Evolutionary conservation across 2,888 invertebrate species (phyloP).

Genomic region (Phytoseiulus persimilis): DNA sequence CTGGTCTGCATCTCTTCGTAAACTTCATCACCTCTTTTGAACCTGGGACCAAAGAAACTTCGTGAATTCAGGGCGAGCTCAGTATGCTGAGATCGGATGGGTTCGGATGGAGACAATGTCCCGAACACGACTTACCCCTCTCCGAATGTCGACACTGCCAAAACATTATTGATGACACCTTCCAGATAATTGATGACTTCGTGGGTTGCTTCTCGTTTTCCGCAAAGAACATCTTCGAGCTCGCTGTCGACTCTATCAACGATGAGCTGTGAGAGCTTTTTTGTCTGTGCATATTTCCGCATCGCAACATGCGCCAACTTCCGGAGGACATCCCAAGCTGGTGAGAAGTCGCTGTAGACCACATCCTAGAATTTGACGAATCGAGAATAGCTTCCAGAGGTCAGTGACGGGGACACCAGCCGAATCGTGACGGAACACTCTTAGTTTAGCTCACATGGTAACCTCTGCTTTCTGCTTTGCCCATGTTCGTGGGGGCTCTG

Average conservation of each 20-base stretch:
- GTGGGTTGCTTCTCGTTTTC: background rate
- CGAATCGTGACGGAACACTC: too few relatives aligned
- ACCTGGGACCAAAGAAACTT: too few relatives aligned
- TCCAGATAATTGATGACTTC: background rate
- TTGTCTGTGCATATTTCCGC: background rate
- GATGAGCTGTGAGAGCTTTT: background rate
- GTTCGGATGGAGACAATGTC: too few relatives aligned
- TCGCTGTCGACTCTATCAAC: background rate
- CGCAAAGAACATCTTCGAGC: background rate
- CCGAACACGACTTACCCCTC: background rate
- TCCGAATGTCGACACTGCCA: background rate
- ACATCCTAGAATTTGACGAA: conserved; percentile 7
- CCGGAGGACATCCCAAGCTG: conserved; percentile 24
- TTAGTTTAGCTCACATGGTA: background rate
- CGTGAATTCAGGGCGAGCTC: too few relatives aligned
- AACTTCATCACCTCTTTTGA: background rate
- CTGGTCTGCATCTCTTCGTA: background rate
- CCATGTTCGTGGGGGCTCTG: background rate
- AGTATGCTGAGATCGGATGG: too few relatives aligned
- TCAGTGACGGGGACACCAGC: too few relatives aligned
- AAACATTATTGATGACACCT: background rate
- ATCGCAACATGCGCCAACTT: background rate
- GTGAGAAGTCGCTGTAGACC: background rate
- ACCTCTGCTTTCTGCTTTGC: background rate
- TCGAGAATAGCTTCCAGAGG: too few relatives aligned